Percentiles rank a stretch among this genome's conserved stretches.
These are phyloP conservation scores for Hetaerina titia DNA, from an alignment of 2,888 invertebrate genomes.

Conservation along the genomic window DNA sequence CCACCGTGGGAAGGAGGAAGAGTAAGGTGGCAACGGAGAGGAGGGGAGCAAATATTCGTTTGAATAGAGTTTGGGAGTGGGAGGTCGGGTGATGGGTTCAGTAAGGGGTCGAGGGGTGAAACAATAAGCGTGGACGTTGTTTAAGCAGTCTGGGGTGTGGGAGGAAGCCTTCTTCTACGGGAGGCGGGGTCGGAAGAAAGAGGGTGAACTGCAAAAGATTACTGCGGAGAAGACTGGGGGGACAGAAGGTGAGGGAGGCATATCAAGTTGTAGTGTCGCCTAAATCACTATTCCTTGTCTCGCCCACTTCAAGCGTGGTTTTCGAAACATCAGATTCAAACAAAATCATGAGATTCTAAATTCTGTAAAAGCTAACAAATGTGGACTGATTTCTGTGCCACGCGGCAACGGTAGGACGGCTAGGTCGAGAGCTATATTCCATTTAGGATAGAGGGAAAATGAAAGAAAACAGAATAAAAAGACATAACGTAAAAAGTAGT, in stretches of 20 bases:
- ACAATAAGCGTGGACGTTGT: constrained; percentile 20
- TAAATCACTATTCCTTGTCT: background rate
- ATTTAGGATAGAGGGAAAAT: too few species aligned
- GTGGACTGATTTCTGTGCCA: too few species aligned
- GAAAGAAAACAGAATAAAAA: too few species aligned
- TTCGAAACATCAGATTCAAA: too few species aligned
- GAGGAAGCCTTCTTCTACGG: background rate
- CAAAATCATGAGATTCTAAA: too few species aligned
- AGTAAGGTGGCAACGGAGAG: background rate
- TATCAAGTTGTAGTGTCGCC: background rate
- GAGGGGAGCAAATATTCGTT: background rate
- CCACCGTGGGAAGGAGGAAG: background rate
- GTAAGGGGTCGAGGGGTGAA: background rate
- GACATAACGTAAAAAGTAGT: too few species aligned
- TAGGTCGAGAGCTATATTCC: too few species aligned
- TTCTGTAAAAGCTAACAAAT: too few species aligned
- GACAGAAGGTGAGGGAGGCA: background rate
- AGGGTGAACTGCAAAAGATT: constrained; percentile 5
- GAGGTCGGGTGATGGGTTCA: too few species aligned
- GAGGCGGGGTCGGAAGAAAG: background rate
- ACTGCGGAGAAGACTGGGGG: background rate
- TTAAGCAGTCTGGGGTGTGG: background rate
- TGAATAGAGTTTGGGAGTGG: background rate
- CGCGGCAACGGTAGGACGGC: too few species aligned
- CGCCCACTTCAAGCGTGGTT: background rate